Evolutionary conservation across 1,140 invertebrate species (phyloP).

Genomic region (Teleopsis dalmanni): DNA sequence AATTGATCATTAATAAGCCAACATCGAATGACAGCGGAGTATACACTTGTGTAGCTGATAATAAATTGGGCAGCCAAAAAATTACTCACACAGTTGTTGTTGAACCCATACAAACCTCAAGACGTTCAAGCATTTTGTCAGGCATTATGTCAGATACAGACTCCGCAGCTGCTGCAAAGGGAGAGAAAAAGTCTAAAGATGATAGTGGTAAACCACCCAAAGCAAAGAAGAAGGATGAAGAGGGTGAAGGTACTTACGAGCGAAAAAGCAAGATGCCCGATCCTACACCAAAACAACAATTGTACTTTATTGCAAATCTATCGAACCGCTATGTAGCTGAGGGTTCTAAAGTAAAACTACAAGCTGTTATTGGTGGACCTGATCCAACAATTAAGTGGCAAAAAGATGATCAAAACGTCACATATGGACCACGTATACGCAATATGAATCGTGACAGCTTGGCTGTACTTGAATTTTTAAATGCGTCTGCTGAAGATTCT

Average conservation of each 20-base stretch:
- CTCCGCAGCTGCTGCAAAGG: background rate
- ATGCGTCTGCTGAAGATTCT: constrained; percentile 34
- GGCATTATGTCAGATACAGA: constrained; percentile 21
- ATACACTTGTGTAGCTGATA: constrained; percentile 70
- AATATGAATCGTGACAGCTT: constrained; percentile 45
- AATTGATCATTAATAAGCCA: constrained; percentile 61
- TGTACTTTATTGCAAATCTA: constrained; percentile 39
- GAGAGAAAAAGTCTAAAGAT: constrained; percentile 16
- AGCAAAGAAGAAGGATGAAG: constrained; percentile 21
- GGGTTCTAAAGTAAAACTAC: constrained; percentile 40
- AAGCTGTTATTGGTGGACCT: constrained; percentile 36
- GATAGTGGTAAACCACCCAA: constrained; percentile 23
- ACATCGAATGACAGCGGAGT: constrained; percentile 53
- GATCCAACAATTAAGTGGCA: constrained; percentile 37
- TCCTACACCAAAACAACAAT: constrained; percentile 35
- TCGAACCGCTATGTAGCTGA: constrained; percentile 40
- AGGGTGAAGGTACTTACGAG: constrained; percentile 33
- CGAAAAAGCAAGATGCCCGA: constrained; percentile 36
- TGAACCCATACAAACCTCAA: constrained; percentile 28
- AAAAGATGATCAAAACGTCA: constrained; percentile 36
- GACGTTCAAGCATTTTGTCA: constrained; percentile 31
- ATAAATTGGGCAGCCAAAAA: constrained; percentile 42
- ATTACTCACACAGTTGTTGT: constrained; percentile 40
- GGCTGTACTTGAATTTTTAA: constrained; percentile 49
- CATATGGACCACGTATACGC: constrained; percentile 28